Percentiles rank a stretch among this genome's conserved stretches.
phyloP scores from a whole-genome alignment of 2,888 invertebrate species.

The Baronia brevicornis region DNA sequence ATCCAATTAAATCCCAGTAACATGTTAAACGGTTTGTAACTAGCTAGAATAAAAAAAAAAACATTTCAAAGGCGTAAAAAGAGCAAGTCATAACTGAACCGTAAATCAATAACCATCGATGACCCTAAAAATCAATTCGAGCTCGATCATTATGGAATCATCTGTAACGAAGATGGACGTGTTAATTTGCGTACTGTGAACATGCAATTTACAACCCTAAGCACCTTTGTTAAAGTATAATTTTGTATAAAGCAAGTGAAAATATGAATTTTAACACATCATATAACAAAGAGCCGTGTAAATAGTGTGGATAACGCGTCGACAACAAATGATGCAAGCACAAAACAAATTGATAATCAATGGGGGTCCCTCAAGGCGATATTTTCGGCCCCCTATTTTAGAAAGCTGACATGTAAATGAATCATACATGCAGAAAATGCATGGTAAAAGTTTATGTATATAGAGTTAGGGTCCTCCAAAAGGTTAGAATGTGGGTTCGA shows the following conservation, averaged over 20 bases:
- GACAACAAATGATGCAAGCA: slow-evolving; percentile 63
- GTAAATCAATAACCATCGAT: slow-evolving; percentile 67
- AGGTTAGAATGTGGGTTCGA: slow-evolving; percentile 53
- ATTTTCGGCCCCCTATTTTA: slow-evolving; percentile 42
- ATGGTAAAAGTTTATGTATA: slow-evolving; percentile 38
- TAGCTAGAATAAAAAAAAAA: slow-evolving; percentile 27
- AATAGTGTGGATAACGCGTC: slow-evolving; percentile 68
- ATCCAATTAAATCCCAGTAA: slow-evolving; percentile 25
- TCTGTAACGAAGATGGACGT: slow-evolving; percentile 68
- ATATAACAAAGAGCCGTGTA: slow-evolving; percentile 60
- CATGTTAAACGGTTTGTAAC: slow-evolving; percentile 40
- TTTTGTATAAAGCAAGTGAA: slow-evolving; percentile 18
- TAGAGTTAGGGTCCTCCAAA: slow-evolving; percentile 35
- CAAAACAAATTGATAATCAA: slow-evolving; percentile 74
- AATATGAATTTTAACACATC: slow-evolving; percentile 47
- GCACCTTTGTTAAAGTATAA: slow-evolving; percentile 25
- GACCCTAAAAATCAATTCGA: slow-evolving; percentile 64
- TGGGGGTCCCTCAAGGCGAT: slow-evolving; percentile 48
- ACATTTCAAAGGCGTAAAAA: slow-evolving; percentile 38
- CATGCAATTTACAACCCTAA: slow-evolving; percentile 35
- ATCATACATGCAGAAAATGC: slow-evolving; percentile 49
- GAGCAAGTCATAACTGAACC: slow-evolving; percentile 59
- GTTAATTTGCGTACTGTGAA: slow-evolving; percentile 42
- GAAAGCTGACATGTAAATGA: slow-evolving; percentile 59
- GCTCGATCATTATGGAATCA: slow-evolving; percentile 65